These are phyloP conservation scores for Strigamia crassipes DNA, from an alignment of 2,888 invertebrate genomes.

Conservation along the genomic window DNA sequence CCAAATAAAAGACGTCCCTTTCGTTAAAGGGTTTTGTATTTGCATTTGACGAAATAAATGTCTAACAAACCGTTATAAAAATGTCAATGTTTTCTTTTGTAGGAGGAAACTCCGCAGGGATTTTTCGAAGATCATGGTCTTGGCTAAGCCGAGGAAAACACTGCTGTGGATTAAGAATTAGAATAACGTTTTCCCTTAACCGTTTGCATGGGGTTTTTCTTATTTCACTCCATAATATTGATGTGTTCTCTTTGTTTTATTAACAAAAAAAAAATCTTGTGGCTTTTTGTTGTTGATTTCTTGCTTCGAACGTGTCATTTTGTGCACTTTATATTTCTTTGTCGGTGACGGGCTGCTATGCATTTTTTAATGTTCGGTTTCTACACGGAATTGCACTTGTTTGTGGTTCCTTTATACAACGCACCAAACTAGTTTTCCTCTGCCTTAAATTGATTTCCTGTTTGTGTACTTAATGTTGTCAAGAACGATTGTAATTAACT, in stretches of 20 bases:
- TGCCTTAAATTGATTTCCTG: no score
- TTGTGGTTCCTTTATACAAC: background rate
- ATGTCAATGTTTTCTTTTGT: conserved; percentile 66
- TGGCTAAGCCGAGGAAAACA: conserved; percentile 66
- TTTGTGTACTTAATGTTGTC: background rate
- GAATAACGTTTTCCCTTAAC: background rate
- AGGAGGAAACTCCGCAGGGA: conserved; percentile 99
- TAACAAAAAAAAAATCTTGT: background rate
- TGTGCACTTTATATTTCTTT: background rate
- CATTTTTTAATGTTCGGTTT: background rate
- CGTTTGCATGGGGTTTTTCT: background rate
- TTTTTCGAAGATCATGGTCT: conserved; percentile 99
- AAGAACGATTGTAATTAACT: background rate
- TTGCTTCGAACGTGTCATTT: background rate
- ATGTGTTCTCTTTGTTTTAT: conserved; percentile 5
- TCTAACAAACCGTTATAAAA: background rate
- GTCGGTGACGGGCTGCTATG: background rate
- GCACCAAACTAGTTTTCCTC: no score
- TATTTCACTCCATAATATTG: conserved; percentile 23
- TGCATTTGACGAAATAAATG: background rate
- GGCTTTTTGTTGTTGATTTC: background rate
- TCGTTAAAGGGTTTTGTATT: background rate
- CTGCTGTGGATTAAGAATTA: conserved; percentile 34
- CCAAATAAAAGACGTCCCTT: background rate
- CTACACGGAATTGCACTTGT: background rate